phyloP scores from a whole-genome alignment of 2,797 vertebrate species.

The Onychomys leucogaster region DNA sequence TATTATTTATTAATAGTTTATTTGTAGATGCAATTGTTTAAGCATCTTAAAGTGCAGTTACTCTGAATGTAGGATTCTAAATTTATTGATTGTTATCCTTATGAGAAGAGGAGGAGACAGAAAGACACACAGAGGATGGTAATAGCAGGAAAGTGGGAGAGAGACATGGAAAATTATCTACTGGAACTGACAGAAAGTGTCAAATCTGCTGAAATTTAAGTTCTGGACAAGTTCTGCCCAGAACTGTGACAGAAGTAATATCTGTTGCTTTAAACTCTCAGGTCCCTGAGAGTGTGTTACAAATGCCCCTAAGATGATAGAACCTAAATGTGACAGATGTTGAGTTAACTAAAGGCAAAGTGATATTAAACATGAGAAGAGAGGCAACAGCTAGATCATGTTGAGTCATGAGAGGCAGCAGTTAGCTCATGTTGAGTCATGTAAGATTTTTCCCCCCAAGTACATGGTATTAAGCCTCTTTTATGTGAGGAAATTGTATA shows the following conservation, averaged over 20 bases:
- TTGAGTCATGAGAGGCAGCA: background rate
- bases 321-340: background rate
- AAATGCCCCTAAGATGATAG: background rate
- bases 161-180: rapidly evolving
- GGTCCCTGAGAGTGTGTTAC: background rate
- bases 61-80: too few relatives aligned
- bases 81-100: background rate
- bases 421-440: background rate
- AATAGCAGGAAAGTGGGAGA: background rate
- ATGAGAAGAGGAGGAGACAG: background rate
- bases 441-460: background rate
- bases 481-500: background rate
- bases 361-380: background rate
- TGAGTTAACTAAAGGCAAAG: background rate
- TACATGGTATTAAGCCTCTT: background rate
- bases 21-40: background rate
- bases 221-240: background rate
- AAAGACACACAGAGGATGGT: background rate
- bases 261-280: background rate
- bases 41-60: background rate
- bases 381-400: background rate
- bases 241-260: background rate
- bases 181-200: background rate
- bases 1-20: background rate
- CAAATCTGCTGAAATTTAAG: background rate